Conservation (phyloP, 2,888 invertebrate genomes). For the Ditylenchus weischeri region DNA sequence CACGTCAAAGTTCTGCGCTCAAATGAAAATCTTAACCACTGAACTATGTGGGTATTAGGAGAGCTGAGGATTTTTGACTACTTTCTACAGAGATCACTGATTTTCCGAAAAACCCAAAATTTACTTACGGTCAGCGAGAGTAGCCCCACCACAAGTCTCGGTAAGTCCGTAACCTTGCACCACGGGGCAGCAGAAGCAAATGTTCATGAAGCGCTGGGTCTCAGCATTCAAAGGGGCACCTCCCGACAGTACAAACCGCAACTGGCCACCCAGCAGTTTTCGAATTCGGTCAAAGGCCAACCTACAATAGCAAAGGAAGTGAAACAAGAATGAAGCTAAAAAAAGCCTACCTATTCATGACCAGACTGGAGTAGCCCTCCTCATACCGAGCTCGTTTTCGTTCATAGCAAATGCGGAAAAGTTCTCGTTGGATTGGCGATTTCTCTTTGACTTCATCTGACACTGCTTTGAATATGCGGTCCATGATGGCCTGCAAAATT, state of each 20-base stretch:
- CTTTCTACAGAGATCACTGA: too few species aligned
- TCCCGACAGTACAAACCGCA: constrained; percentile 83
- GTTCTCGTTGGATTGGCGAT: constrained; percentile 68
- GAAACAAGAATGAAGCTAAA: neutral
- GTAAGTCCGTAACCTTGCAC: constrained; percentile 76
- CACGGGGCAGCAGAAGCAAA: constrained; percentile 83
- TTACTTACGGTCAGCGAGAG: constrained; percentile 56
- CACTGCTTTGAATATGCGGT: constrained; percentile 93
- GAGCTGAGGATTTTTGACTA: too few species aligned
- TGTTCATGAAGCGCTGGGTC: constrained; percentile 86
- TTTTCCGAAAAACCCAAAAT: too few species aligned
- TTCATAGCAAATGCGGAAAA: constrained; percentile 89
- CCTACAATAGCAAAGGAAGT: constrained; percentile 58
- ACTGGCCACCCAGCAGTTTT: constrained; percentile 79
- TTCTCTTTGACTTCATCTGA: constrained; percentile 67
- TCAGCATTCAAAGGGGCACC: constrained; percentile 93
- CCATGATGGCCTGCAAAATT: constrained; percentile 77
- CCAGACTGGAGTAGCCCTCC: constrained; percentile 63
- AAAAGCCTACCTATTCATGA: constrained; percentile 61
- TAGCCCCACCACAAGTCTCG: constrained; percentile 88
- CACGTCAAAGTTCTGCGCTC: too few species aligned
- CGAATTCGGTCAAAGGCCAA: constrained; percentile 69
- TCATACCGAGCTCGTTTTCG: constrained; percentile 84
- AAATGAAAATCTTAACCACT: too few species aligned
- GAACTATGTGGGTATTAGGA: too few species aligned